phyloP scores from a whole-genome alignment of 2,113 vertebrate species.

The Hydrolagus affinis region DNA sequence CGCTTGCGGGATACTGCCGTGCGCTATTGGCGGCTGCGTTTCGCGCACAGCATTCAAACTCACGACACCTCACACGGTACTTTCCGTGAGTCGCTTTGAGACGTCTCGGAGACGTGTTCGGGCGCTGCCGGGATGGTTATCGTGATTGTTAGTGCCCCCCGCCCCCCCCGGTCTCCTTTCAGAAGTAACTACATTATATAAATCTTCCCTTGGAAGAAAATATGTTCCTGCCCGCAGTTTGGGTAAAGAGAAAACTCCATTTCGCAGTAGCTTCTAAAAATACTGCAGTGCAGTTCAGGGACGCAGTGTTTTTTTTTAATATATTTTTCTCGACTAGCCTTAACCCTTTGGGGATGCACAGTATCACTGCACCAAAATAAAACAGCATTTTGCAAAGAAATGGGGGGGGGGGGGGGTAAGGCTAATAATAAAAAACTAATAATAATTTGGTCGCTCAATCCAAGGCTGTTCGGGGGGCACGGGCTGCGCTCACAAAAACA shows the following conservation, averaged over 20 bases:
- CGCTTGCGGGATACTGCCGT: no score
- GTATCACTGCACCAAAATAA: slow-evolving; percentile 6
- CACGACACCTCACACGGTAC: no score
- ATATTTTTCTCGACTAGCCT: not conserved
- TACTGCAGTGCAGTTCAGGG: slow-evolving; percentile 25
- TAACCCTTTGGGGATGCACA: not conserved
- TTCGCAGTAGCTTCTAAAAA: slow-evolving; percentile 24
- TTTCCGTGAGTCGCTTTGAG: no score
- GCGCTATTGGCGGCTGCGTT: no score
- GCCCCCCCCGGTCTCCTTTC: not conserved
- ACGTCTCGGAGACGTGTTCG: no score
- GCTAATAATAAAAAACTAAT: no score
- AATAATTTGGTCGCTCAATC: no score
- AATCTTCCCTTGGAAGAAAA: not conserved
- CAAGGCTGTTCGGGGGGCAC: no score
- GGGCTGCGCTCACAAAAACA: no score
- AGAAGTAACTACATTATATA: not conserved
- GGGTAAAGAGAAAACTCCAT: not conserved
- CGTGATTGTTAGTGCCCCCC: no score
- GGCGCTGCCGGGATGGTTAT: no score
- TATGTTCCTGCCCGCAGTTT: not conserved
- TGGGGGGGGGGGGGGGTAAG: not conserved
- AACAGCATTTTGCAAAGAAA: not conserved
- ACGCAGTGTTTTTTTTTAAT: not conserved
- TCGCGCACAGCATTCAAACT: no score